Percentiles rank a stretch among this genome's conserved stretches.
Evolutionary conservation across 1,140 invertebrate genomes (phyloP).

Genomic region (Ooceraea biroi): DNA sequence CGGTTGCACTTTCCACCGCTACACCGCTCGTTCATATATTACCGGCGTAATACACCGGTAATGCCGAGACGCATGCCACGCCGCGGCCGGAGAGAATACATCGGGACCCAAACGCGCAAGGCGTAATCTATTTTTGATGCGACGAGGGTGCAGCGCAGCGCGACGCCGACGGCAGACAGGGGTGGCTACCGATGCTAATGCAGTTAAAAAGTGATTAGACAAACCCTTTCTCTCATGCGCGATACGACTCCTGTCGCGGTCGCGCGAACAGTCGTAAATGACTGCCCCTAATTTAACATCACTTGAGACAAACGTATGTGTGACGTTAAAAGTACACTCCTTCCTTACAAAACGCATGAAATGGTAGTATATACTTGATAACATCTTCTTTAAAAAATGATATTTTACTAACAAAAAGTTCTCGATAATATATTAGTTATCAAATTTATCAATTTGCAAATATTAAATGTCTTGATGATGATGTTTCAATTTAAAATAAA

Average conservation of each 20-base stretch:
- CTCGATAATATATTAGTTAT: no score
- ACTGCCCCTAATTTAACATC: conserved; percentile 49
- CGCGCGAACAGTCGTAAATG: conserved; percentile 58
- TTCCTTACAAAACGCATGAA: conserved; percentile 3
- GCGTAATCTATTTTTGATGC: conserved; percentile 76
- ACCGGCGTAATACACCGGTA: conserved; percentile 57
- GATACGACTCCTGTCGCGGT: conserved; percentile 59
- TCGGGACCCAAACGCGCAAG: conserved; percentile 58
- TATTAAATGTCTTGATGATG: no score
- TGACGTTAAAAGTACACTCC: conserved; percentile 35
- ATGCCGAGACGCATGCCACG: conserved; percentile 38
- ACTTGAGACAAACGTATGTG: conserved; percentile 11
- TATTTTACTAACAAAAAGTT: no score
- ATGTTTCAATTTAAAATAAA: no score
- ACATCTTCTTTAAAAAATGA: no score
- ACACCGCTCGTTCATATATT: conserved; percentile 51
- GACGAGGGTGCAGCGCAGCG: conserved; percentile 52
- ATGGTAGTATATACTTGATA: no score
- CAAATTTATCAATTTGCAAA: no score
- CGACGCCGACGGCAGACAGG: conserved; percentile 2
- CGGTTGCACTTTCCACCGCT: conserved; percentile 42
- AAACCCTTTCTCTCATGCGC: conserved; percentile 65
- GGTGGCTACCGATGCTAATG: conserved; percentile 70
- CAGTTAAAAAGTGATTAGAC: conserved; percentile 76
- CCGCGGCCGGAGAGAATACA: conserved; percentile 65